Conservation (phyloP, 2,797 vertebrate species). For the Epinephelus malabaricus region DNA sequence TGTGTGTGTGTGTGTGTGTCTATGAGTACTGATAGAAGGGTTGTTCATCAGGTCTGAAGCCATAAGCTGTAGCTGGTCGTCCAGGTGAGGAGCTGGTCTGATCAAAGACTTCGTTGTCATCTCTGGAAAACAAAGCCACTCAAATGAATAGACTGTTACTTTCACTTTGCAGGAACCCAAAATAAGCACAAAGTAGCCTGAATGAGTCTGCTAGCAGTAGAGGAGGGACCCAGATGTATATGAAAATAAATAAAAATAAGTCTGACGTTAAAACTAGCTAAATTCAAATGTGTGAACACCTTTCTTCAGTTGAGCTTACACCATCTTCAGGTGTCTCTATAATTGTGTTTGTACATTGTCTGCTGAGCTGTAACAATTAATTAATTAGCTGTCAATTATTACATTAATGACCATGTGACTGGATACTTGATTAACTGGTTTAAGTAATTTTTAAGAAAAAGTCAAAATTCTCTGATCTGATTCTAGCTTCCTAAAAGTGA, state of each 20-base stretch:
- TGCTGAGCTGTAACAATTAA: no score
- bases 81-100: conserved; percentile 84
- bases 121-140: conserved; percentile 55
- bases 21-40: conserved; percentile 88
- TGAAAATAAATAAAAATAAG: not conserved
- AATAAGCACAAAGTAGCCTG: no score
- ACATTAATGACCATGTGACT: no score
- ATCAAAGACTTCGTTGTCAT: conserved; percentile 64
- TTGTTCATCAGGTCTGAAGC: conserved; percentile 93
- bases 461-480: no score
- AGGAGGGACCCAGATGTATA: no score
- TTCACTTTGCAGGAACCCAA: not conserved
- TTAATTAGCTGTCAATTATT: no score
- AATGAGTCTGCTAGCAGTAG: no score
- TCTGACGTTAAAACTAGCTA: not conserved
- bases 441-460: no score
- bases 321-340: no score
- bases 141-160: not conserved
- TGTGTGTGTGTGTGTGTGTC: not conserved
- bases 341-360: not conserved
- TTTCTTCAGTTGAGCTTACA: not conserved
- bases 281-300: not conserved
- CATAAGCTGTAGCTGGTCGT: conserved; percentile 93
- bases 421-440: no score
- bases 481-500: no score